A percentile compares a stretch with the other conserved stretches of the same genome.
Conservation (phyloP, 2,113 vertebrate species). For the Phylloscopus trochilus region DNA sequence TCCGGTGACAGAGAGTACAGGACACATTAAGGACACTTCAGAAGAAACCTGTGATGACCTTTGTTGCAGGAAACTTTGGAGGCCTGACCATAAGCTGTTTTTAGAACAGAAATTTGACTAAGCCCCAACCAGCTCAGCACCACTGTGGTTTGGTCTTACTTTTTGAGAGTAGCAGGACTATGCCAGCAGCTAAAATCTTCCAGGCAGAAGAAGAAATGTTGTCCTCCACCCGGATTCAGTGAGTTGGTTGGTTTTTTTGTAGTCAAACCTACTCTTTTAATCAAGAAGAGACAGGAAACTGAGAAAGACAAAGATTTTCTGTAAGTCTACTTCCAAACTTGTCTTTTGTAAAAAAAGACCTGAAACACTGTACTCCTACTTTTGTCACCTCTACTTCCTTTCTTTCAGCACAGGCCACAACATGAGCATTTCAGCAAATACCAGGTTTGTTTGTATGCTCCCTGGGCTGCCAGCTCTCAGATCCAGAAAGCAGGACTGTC, state of each 20-base stretch:
- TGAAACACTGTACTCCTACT: not conserved
- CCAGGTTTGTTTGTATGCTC: not conserved
- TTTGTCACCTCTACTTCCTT: not conserved
- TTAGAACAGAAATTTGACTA: slow-evolving; percentile 36
- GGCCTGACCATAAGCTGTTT: not conserved
- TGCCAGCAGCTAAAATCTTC: not conserved
- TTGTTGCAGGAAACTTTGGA: not conserved
- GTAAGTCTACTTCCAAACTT: not conserved
- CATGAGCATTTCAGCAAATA: not conserved
- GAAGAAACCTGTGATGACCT: slow-evolving; percentile 23
- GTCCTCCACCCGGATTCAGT: not conserved
- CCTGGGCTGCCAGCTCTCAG: not conserved
- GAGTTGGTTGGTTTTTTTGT: not conserved
- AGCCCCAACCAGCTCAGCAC: not conserved
- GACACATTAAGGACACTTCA: not conserved
- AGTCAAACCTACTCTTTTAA: not conserved
- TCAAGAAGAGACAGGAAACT: not conserved
- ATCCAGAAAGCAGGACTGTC: slow-evolving; percentile 7
- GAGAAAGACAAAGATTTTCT: not conserved
- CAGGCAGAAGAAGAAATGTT: not conserved
- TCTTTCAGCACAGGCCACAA: not conserved
- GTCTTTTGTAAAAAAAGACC: not conserved
- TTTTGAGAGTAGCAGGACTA: not conserved
- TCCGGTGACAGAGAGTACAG: not conserved
- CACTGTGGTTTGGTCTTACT: not conserved